Evolutionary conservation across 1,140 invertebrate species (phyloP).

Genomic region (Caenorhabditis brenneri): DNA sequence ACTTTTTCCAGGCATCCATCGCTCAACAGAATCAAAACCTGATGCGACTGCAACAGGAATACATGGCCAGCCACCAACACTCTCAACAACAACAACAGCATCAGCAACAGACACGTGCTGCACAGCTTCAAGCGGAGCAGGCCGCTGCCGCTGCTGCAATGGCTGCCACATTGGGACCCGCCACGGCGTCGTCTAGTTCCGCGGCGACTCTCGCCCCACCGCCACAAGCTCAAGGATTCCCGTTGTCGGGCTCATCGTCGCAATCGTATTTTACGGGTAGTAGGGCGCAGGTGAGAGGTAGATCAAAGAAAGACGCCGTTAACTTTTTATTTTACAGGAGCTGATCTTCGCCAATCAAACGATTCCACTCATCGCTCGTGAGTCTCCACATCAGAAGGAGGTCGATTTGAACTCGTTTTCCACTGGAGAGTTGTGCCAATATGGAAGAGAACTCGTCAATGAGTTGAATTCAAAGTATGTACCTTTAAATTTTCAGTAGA

Average conservation of each 20-base stretch:
- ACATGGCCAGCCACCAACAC: neutral
- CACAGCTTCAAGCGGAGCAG: slow-evolving; percentile 7
- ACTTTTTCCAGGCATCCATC: neutral
- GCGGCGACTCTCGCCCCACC: too few species aligned
- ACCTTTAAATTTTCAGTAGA: too few species aligned
- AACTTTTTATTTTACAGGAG: neutral
- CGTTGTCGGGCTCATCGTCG: neutral
- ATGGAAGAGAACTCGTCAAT: slow-evolving; percentile 14
- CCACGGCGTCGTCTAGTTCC: too few species aligned
- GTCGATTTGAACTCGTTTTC: neutral
- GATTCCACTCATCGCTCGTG: neutral
- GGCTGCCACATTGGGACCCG: too few species aligned
- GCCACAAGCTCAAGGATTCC: neutral
- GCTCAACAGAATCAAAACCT: neutral
- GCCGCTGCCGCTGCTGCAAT: neutral
- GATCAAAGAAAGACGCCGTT: neutral
- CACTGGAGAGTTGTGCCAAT: neutral
- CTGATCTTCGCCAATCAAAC: neutral
- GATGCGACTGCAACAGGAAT: neutral
- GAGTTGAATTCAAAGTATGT: neutral
- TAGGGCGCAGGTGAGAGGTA: neutral
- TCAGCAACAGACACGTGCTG: neutral
- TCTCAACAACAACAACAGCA: neutral
- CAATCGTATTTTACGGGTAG: neutral
- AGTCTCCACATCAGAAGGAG: neutral